Evolutionary conservation across 1,140 invertebrate species (phyloP), one percentile per base, ranked within the genome.

Genomic region (Polypedilum pembai): DNA sequence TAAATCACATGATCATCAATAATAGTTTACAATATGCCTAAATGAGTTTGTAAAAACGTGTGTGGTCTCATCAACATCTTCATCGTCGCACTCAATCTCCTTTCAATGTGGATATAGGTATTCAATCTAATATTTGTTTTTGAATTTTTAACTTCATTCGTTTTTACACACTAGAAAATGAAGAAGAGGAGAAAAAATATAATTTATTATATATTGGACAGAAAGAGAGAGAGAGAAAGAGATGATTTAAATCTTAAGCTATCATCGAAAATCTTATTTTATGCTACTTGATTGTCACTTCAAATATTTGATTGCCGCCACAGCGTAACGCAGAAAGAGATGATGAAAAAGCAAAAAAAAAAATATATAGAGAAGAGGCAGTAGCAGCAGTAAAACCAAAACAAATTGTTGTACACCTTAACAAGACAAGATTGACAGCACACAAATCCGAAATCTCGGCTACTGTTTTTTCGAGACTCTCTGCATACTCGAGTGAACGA

Each of bases 191-290:
- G 24, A 33, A 33, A 33, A 33, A 33, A 33, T 33, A 33, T 33
- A 33, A 33, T 33, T 33, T 33, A 33, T 33, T 33, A 33, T 33
- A 33, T 33, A 33, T 33, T 33, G 24, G 1, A n/a, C n/a, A n/a
- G n/a, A n/a, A n/a, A 33, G 24, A 33, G 5, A 33, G 24, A 33
- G 5, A 56, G 45, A 56, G 41, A 33, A 33, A 5, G 45, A 56
- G 45, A 56, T 56, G 45, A 56, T 56, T 56, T 56, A 56, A 56
- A 56, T 56, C 45, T 56, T 56, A 56, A 56, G 45, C 45, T 56
- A 56, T 56, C 45, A 56, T 56, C 45, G 45, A 56, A 56, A 56
- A 56, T 56, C 45, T 56, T 56, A 56, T 56, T 56, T 56, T 56
- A 56, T 56, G 45, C 45, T 56, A 56, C 45, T 56, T 56, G 45